Evolutionary conservation across 2,888 invertebrate species (phyloP).

Genomic region (Acanthosepion esculentum): DNA sequence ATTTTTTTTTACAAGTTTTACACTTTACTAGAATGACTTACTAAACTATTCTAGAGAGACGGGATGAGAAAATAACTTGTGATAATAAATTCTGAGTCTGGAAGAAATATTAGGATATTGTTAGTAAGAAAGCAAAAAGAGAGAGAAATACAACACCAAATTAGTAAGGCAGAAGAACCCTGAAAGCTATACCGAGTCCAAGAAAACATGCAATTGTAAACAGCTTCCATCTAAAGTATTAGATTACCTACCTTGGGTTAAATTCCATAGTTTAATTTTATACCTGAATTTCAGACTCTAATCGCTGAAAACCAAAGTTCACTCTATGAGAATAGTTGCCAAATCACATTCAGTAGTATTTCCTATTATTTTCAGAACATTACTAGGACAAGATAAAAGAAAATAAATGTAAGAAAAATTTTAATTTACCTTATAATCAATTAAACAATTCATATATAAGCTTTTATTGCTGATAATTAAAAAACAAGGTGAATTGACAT

Average conservation of each 20-base stretch:
- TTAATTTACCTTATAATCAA: too few relatives aligned
- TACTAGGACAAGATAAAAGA: too few relatives aligned
- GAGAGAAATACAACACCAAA: neutral
- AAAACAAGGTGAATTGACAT: too few relatives aligned
- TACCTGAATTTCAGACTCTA: slow-evolving; percentile 33
- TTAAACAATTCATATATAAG: too few relatives aligned
- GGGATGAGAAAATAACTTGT: neutral
- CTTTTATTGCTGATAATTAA: too few relatives aligned
- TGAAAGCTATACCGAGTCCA: neutral
- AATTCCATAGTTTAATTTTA: neutral
- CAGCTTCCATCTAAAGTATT: neutral
- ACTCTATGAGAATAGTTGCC: neutral
- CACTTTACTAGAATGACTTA: neutral
- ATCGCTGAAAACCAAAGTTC: slow-evolving; percentile 20
- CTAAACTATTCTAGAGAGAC: neutral
- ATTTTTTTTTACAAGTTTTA: neutral
- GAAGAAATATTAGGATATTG: neutral
- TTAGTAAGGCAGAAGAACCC: neutral
- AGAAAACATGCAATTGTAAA: neutral
- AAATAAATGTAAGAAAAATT: too few relatives aligned
- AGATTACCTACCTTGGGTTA: neutral
- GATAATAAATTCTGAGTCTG: neutral
- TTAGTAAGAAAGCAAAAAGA: neutral
- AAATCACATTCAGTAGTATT: neutral
- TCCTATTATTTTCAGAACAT: neutral